A percentile compares a stretch with the other conserved stretches of the same genome.
These are phyloP conservation scores for Pogonomyrmex barbatus DNA, from an alignment of 1,140 invertebrate genomes.

Conservation along the genomic window DNA sequence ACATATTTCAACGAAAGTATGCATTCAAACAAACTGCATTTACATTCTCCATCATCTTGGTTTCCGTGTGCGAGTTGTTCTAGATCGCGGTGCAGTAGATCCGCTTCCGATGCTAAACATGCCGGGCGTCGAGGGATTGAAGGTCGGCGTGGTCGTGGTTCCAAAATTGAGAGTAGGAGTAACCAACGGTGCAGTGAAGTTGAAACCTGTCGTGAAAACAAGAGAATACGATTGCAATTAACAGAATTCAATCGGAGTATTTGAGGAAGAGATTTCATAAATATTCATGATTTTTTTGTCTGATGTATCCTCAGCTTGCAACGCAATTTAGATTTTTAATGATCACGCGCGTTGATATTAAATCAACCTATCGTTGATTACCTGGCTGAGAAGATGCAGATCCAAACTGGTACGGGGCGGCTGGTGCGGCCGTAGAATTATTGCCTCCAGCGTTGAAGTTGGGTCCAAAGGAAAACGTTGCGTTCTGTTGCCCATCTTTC, in stretches of 20 bases:
- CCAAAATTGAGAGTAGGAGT: slow-evolving; percentile 74
- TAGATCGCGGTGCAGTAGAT: slow-evolving; percentile 81
- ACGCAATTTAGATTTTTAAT: neutral
- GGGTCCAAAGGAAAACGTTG: slow-evolving; percentile 69
- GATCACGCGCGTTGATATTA: neutral
- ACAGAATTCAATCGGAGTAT: neutral
- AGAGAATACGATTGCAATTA: neutral
- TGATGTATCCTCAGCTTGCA: neutral
- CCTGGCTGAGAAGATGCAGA: slow-evolving; percentile 76
- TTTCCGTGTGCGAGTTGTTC: slow-evolving; percentile 77
- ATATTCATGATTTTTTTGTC: neutral
- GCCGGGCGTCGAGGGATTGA: slow-evolving; percentile 74
- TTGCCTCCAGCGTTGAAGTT: slow-evolving; percentile 60
- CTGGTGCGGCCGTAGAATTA: slow-evolving; percentile 32
- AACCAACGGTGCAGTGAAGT: slow-evolving; percentile 77
- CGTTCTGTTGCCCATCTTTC: slow-evolving; percentile 54
- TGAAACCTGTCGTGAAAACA: slow-evolving; percentile 76
- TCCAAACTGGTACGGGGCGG: slow-evolving; percentile 81
- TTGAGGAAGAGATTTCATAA: neutral
- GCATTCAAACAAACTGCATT: slow-evolving; percentile 57
- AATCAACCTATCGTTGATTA: slow-evolving; percentile 32
- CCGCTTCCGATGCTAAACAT: slow-evolving; percentile 86
- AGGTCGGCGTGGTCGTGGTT: slow-evolving; percentile 68
- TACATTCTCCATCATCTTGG: slow-evolving; percentile 85
- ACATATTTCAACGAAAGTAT: slow-evolving; percentile 39